Percentiles rank a stretch among this genome's conserved stretches.
These are phyloP conservation scores for Probaryconus sp. DNA, from an alignment of 1,140 invertebrate genomes.

Conservation along the genomic window DNA sequence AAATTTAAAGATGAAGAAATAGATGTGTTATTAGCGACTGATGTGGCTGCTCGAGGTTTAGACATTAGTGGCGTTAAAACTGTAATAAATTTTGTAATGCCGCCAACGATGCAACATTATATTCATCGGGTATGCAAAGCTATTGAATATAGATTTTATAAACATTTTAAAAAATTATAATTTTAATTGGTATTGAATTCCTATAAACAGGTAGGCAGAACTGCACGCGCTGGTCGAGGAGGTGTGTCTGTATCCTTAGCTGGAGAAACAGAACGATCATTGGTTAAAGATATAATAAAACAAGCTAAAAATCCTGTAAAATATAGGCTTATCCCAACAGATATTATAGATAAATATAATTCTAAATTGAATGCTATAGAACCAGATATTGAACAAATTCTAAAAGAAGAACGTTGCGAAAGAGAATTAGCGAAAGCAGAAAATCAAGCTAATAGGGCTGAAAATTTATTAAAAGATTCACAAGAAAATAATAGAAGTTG, in stretches of 20 bases:
- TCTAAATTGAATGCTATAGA: slow-evolving; percentile 86
- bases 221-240: slow-evolving; percentile 93
- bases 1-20: slow-evolving; percentile 93
- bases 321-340: slow-evolving; percentile 89
- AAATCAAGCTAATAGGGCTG: slow-evolving; percentile 88
- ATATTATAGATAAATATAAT: slow-evolving; percentile 93
- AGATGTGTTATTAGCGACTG: slow-evolving; percentile 96
- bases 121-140: slow-evolving; percentile 86
- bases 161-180: no score
- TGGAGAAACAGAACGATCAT: slow-evolving; percentile 92
- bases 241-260: slow-evolving; percentile 96
- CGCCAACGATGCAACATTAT: slow-evolving; percentile 95
- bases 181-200: no score
- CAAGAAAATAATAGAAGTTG: slow-evolving; percentile 82
- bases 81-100: slow-evolving; percentile 98
- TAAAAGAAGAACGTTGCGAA: slow-evolving; percentile 91
- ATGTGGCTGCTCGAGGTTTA: slow-evolving; percentile 96
- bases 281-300: slow-evolving; percentile 96
- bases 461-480: slow-evolving; percentile 84
- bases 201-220: slow-evolving; percentile 87
- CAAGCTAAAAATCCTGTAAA: slow-evolving; percentile 91
- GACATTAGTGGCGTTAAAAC: slow-evolving; percentile 98
- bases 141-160: no score
- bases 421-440: slow-evolving; percentile 89
- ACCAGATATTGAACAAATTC: slow-evolving; percentile 87